Evolutionary conservation across 92 coral and sea anemone species (phyloP).

Genomic region (Galaxea fascicularis): DNA sequence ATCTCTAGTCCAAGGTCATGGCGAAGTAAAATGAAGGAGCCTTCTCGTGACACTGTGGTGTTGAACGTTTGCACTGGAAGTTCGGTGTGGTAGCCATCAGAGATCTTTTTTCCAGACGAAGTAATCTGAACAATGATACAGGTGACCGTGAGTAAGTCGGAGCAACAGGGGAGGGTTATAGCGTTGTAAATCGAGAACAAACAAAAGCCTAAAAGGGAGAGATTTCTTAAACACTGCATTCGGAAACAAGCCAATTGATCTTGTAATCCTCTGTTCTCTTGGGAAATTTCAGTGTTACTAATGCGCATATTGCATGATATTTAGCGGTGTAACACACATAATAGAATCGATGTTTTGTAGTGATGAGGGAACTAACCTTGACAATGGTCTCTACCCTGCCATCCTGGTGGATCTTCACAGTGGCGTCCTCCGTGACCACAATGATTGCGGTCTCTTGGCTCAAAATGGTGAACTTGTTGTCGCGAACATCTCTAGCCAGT

Average conservation of each 20-base stretch:
- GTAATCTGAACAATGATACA: background rate
- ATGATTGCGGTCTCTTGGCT: constrained; percentile 94
- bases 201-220: background rate
- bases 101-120: constrained; percentile 71
- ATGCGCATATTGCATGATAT: background rate
- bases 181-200: background rate
- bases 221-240: too few relatives aligned
- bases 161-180: background rate
- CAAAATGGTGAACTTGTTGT: constrained; percentile 90
- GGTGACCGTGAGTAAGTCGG: background rate
- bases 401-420: constrained; percentile 83
- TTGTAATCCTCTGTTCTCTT: too few relatives aligned
- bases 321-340: background rate
- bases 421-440: constrained; percentile 83
- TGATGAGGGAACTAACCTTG: constrained; percentile 49
- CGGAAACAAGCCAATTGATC: too few relatives aligned
- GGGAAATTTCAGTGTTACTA: too few relatives aligned
- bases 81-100: constrained; percentile 74
- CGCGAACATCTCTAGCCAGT: constrained; percentile 93
- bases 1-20: constrained; percentile 89
- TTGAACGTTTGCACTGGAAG: constrained; percentile 88
- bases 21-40: constrained; percentile 76
- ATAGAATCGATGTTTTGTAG: too few relatives aligned
- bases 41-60: constrained; percentile 86
- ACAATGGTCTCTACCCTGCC: constrained; percentile 91